Conservation (phyloP, 2,797 vertebrate species). For the Mormyrus proboscirostris region DNA sequence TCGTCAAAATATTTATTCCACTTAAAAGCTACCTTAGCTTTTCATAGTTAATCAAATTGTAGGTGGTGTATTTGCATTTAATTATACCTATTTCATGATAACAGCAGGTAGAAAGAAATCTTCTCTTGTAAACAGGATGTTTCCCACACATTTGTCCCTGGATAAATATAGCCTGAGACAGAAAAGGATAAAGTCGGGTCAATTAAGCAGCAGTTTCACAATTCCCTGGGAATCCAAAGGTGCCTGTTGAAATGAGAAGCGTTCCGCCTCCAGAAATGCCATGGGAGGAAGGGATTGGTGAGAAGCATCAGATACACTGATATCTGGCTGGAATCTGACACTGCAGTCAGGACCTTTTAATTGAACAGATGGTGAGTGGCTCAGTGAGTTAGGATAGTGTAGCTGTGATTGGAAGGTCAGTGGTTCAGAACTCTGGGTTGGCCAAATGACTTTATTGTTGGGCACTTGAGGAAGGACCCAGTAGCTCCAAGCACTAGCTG, state of each 20-base stretch:
- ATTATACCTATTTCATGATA: not conserved
- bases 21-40: not conserved
- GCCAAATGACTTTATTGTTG: not conserved
- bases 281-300: not conserved
- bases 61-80: not conserved
- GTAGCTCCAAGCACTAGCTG: not conserved
- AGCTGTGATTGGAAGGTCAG: not conserved
- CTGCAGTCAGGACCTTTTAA: slow-evolving; percentile 5
- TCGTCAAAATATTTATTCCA: not conserved
- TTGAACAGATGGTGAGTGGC: not conserved
- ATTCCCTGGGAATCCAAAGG: not conserved
- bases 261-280: not conserved
- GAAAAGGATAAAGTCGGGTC: not conserved
- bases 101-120: not conserved
- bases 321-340: not conserved
- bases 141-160: not conserved
- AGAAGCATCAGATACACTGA: not conserved
- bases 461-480: not conserved
- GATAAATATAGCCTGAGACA: not conserved
- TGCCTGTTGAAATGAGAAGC: not conserved
- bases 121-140: not conserved
- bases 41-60: not conserved
- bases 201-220: slow-evolving; percentile 4
- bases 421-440: not conserved
- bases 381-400: not conserved